Evolutionary conservation across 2,797 vertebrate species (phyloP), one percentile per base, ranked within the genome.

Genomic region (Melanotaenia nigrans): DNA sequence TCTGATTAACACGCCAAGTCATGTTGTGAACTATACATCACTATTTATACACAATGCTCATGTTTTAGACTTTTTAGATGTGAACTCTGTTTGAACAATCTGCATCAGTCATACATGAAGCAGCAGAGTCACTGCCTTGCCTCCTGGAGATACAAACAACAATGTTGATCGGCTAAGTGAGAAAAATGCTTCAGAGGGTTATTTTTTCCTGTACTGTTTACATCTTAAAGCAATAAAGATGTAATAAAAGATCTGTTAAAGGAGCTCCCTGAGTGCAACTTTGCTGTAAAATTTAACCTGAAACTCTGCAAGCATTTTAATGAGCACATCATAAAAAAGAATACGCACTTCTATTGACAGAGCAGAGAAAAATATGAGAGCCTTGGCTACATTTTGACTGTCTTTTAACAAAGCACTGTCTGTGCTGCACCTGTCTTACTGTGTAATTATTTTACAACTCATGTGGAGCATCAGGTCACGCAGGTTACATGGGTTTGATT

Each of bases 381-480:
- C 22, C 12, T 62, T 60, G 61, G 45, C 28, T 56, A 33, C 30
- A 1, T 77, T 73, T 22, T 60, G 65, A 77, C 81, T 79, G 65
- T 68, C 18, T 33, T n/a, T 47, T 36, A 25, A 79, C 57, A 71
- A 55, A 76, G 70, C 1, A 0, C 58, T 65, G 55, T 74, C 56
- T 83, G 79, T 88, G 61, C 73, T 49, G 7, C 30, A 64, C 71
- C 30, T n/a, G 28, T 65, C 57, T 74, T 25, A 53, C 60, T 79
- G 68, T 78, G 62, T 90, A 83, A 89, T 78, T 85, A 82, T 88
- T 22, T 88, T 71, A 87, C 61, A 68, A 40, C 78, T 81, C 70
- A 74, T n/a, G 40, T 75, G 70, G 18, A 64, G 22, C 66, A 69
- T 79, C 62, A 60, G 67, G 74, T 79, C 38, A 9, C 59, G 65